Evolutionary conservation across 2,113 vertebrate species (phyloP).

Genomic region (Corvus cornix): DNA sequence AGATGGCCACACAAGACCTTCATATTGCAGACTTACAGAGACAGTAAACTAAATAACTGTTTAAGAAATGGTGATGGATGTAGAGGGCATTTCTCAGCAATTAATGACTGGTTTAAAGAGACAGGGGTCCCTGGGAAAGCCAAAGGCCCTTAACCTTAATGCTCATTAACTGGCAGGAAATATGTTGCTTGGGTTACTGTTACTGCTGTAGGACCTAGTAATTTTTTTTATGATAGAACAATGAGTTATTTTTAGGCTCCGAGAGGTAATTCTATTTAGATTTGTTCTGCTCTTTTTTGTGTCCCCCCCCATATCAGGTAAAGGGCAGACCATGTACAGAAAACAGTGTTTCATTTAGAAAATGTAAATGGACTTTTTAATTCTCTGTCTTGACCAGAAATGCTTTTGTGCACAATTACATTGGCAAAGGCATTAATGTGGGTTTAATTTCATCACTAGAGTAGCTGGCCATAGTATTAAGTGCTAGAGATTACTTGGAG

Average conservation of each 20-base stretch:
- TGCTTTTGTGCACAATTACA: neutral
- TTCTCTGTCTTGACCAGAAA: neutral
- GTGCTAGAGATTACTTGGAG: neutral
- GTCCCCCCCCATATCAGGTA: neutral
- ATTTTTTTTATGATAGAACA: neutral
- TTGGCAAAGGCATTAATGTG: neutral
- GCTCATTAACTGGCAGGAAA: slow-evolving; percentile 35
- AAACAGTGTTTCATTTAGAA: neutral
- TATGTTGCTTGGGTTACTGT: slow-evolving; percentile 9
- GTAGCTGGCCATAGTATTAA: neutral
- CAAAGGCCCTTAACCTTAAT: slow-evolving; percentile 22
- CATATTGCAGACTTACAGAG: slow-evolving; percentile 26
- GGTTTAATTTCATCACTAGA: neutral
- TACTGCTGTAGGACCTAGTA: neutral
- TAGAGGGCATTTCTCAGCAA: slow-evolving; percentile 38
- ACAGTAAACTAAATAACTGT: slow-evolving; percentile 40
- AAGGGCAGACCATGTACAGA: neutral
- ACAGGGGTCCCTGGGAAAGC: neutral
- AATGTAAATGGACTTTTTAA: neutral
- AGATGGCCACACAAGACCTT: slow-evolving; percentile 42
- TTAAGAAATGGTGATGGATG: slow-evolving; percentile 11
- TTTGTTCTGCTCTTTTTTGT: neutral
- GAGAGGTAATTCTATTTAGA: neutral
- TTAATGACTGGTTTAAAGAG: slow-evolving; percentile 47
- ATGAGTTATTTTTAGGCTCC: slow-evolving; percentile 19